phyloP scores from a whole-genome alignment of 2,113 vertebrate species.

The Calyptommatus sinebrachiatus region DNA sequence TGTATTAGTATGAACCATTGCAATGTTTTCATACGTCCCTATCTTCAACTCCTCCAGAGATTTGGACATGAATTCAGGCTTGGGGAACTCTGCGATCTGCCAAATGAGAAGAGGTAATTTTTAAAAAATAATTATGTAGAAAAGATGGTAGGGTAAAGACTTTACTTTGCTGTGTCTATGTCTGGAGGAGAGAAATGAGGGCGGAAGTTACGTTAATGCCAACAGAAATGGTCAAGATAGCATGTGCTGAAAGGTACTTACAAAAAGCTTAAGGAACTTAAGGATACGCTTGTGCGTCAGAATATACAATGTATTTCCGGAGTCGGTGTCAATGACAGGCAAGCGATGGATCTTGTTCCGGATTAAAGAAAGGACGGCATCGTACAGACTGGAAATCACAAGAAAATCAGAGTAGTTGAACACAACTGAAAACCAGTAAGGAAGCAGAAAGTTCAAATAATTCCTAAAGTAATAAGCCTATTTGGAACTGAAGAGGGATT shows the following conservation, averaged over 20 bases:
- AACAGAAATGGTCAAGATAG: neutral
- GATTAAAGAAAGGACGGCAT: slow-evolving; percentile 93
- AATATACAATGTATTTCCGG: slow-evolving; percentile 95
- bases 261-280: slow-evolving; percentile 97
- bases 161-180: neutral
- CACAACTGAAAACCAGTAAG: neutral
- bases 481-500: neutral
- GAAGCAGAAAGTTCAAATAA: neutral
- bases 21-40: slow-evolving; percentile 91
- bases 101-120: neutral
- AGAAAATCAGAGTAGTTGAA: neutral
- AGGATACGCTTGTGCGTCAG: slow-evolving; percentile 98
- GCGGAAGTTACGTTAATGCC: neutral
- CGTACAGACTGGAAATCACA: slow-evolving; percentile 82
- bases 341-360: slow-evolving; percentile 95
- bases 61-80: slow-evolving; percentile 84
- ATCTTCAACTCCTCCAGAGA: slow-evolving; percentile 87
- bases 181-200: neutral
- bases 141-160: neutral
- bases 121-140: neutral
- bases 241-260: slow-evolving; percentile 70
- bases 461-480: neutral
- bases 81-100: slow-evolving; percentile 95
- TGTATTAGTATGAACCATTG: slow-evolving; percentile 86
- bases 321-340: slow-evolving; percentile 92